Evolutionary conservation across 1,140 invertebrate genomes (phyloP).

Genomic region (Cataglyphis hispanica): DNA sequence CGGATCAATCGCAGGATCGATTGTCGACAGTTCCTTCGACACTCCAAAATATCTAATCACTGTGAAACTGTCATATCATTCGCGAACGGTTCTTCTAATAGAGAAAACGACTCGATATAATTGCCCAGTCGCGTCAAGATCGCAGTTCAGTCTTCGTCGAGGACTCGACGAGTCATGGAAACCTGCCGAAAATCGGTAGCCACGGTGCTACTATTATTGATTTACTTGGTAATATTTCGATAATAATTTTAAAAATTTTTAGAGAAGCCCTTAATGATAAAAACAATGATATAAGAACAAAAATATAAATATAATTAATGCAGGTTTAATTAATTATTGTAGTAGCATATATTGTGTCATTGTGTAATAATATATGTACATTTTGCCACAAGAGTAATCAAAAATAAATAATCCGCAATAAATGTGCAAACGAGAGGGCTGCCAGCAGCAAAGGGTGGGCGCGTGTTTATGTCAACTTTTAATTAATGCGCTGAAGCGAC

Average conservation of each 20-base stretch:
- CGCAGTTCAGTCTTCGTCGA: slow-evolving; percentile 76
- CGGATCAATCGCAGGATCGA: slow-evolving; percentile 63
- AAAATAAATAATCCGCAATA: slow-evolving; percentile 15
- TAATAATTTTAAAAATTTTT: not conserved
- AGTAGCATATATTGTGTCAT: not conserved
- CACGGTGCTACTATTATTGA: slow-evolving; percentile 71
- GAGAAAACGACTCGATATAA: slow-evolving; percentile 78
- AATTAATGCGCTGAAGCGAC: slow-evolving; percentile 6
- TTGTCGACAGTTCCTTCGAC: slow-evolving; percentile 56
- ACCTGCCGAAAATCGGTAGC: slow-evolving; percentile 61
- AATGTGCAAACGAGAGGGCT: slow-evolving; percentile 11
- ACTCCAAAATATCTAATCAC: slow-evolving; percentile 64
- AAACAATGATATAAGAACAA: not conserved
- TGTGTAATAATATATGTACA: not conserved
- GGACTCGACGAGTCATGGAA: slow-evolving; percentile 75
- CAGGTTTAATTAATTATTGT: slow-evolving; percentile 29
- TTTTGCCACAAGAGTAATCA: too few species aligned
- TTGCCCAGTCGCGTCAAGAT: slow-evolving; percentile 67
- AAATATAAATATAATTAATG: not conserved
- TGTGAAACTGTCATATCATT: slow-evolving; percentile 81
- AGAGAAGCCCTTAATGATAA: not conserved
- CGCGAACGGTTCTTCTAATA: slow-evolving; percentile 72
- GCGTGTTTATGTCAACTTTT: slow-evolving; percentile 55
- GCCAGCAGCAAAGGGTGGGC: slow-evolving; percentile 3
- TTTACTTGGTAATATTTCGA: slow-evolving; percentile 76